phyloP scores from a whole-genome alignment of 2,888 invertebrate species.

The Diabrotica balteata region DNA sequence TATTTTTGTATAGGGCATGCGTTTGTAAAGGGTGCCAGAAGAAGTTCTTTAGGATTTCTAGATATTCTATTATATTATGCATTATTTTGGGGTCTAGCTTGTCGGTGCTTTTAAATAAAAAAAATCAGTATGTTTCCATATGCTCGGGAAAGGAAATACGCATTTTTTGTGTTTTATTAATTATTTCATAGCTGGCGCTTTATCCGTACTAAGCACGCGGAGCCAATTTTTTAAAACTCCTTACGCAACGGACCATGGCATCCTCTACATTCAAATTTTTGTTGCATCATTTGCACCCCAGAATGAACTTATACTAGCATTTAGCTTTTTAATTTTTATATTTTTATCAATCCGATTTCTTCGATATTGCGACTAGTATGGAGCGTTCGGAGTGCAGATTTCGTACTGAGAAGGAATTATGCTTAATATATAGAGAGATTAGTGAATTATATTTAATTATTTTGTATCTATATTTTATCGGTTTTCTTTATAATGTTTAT shows the following conservation, averaged over 20 bases:
- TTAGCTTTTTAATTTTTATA: conserved; percentile 2
- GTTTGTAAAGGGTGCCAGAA: neutral
- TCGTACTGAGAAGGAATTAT: conserved; percentile 25
- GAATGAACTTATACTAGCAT: neutral
- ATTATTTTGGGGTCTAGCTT: too few species aligned
- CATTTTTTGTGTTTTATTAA: too few species aligned
- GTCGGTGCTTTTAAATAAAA: too few species aligned
- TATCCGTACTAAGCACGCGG: too few species aligned
- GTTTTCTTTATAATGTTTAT: conserved; percentile 46
- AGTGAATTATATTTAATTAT: conserved; percentile 36
- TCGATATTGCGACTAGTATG: conserved; percentile 6
- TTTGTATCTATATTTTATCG: conserved; percentile 44
- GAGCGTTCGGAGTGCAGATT: conserved; percentile 25
- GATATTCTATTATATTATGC: too few species aligned
- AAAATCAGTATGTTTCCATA: too few species aligned
- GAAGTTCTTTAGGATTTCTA: too few species aligned
- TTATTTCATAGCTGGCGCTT: too few species aligned
- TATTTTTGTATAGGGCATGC: conserved; percentile 7
- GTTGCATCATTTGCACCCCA: conserved; percentile 2
- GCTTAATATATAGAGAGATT: conserved; percentile 29
- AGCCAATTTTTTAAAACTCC: too few species aligned
- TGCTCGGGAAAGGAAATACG: too few species aligned
- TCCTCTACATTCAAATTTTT: neutral
- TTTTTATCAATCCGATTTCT: conserved; percentile 4
- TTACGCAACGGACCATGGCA: too few species aligned